Base-by-base conservation (phyloP, 2,888 invertebrate genomes). In the Tanytarsus gracilentus region DNA sequence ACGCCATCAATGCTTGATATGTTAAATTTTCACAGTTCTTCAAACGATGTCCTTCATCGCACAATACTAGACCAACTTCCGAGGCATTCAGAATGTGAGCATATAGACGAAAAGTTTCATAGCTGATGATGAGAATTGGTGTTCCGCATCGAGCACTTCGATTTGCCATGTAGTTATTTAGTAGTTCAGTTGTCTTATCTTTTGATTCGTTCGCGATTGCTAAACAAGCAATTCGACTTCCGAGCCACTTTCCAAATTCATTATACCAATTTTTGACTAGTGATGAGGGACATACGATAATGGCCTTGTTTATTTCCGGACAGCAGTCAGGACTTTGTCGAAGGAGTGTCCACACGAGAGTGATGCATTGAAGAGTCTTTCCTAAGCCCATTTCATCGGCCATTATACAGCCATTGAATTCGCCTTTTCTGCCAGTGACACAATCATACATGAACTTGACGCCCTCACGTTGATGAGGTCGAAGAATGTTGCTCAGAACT, bases 371-470 rank as follows among this genome's bases (percentile, higher is more conserved):
- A 8, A 99, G 76, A 0, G 99, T 99, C 76, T 99, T 99, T 1
- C 98, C 98, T 62, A 62, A 66, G 55, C 91, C 97, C 98, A 99
- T 99, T 79, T 99, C 99, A 75, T 99, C 99, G 3, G 99, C 99
- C 98, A 99, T 99, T 50, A 99, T 99, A 68, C 98, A 99, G 1
- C 99, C 99, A 72, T 81, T 86, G 26, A 87, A 87, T 63, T 82
- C 80, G 61, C 88, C 86, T 67, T 92, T 87, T 36, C 80, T 77
- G 1, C 98, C 99, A 7, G 91, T 94, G 3, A 98, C 96, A 76
- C 98, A 99, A 71, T 99, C 96, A 70, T 95, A 99, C 96, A 99
- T 97, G 71, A 99, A 99, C 70, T 91, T 91, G 0, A 99, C 98
- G 30, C 99, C 99, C 70, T 99, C 98, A 64, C 98, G 81, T 72